phyloP scores from a whole-genome alignment of 2,797 vertebrate genomes.

The Lagodon rhomboides region DNA sequence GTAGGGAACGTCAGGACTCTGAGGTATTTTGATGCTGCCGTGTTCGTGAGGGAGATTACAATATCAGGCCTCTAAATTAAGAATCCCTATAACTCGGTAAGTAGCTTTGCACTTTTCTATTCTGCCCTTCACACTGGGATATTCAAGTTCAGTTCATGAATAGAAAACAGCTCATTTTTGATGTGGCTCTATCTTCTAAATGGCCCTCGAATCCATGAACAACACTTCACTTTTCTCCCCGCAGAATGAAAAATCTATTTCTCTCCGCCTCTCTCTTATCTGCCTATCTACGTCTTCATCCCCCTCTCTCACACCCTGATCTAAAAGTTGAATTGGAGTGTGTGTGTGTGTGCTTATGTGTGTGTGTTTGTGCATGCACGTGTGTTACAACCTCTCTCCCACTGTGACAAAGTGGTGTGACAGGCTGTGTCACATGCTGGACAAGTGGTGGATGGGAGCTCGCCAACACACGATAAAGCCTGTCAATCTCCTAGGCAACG shows the following conservation, averaged over 20 bases:
- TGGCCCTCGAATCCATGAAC: slow-evolving; percentile 69
- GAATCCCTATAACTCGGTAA: slow-evolving; percentile 59
- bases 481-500: slow-evolving; percentile 73
- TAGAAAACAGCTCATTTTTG: slow-evolving; percentile 72
- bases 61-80: slow-evolving; percentile 65
- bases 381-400: slow-evolving; percentile 49
- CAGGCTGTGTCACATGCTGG: slow-evolving; percentile 75
- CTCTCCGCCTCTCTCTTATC: slow-evolving; percentile 46
- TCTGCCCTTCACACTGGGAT: slow-evolving; percentile 58
- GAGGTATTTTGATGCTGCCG: slow-evolving; percentile 48
- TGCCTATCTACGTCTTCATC: slow-evolving; percentile 40
- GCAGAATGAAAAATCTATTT: slow-evolving; percentile 69
- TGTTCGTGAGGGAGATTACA: slow-evolving; percentile 13
- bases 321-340: slow-evolving; percentile 57
- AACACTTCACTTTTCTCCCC: slow-evolving; percentile 67
- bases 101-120: slow-evolving; percentile 54
- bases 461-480: slow-evolving; percentile 71
- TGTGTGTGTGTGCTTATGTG: slow-evolving; percentile 35
- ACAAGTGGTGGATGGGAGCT: slow-evolving; percentile 71
- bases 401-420: slow-evolving; percentile 78
- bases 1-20: slow-evolving; percentile 33
- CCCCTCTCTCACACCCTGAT: slow-evolving; percentile 45
- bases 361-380: background rate
- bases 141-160: slow-evolving; percentile 70
- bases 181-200: slow-evolving; percentile 69